Base-by-base conservation (phyloP, 1,140 invertebrate genomes). In the Zaprionus kolodkinae region DNA sequence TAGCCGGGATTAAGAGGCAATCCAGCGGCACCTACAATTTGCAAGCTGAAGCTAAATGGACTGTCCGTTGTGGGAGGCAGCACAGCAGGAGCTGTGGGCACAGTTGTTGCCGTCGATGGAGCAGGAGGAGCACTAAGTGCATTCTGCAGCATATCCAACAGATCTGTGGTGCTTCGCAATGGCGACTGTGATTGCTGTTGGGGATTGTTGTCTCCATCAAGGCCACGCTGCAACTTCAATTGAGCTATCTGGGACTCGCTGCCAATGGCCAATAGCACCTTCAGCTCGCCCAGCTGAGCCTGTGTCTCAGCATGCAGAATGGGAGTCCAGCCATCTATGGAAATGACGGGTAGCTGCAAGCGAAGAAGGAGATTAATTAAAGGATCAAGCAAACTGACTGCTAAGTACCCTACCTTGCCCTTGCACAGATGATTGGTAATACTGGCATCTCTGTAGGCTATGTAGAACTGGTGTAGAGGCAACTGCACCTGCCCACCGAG, bases 251-350 rank as follows among this genome's bases (percentile, higher is more conserved):
- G 95, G 52, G 94, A 91, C 36, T 94, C 94, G 4, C 94, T 95
- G 17, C 95, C 95, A 45, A 95, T 93, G 33, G 95, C 95, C 15
- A 95, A 88, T 1, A 95, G 66, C 35, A 94, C 93, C 64, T 94
- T 93, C 4, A 94, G 81, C 78, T 95, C 93, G 5, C 95, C 95
- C 62, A 93, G 78, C 13, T 92, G 73, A 27, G 91, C 70, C 35
- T 93, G 91, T 30, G 92, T 93, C 50, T 94, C 74, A n/a, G 93
- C 84, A 69, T 93, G 91, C 2, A 91, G 69, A 64, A 95, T 93
- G 6, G 93, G 90, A 36, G 94, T 93, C 94, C 94, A 95, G 63
- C 93, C 94, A 81, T 95, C 95, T 10, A 94, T 93, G 43, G 94
- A 94, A 59, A 95, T 94, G 15, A 95, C 93, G 30, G 95, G 95